phyloP scores from a whole-genome alignment of 2,113 vertebrate species.

The Seriola quinqueradiata region DNA sequence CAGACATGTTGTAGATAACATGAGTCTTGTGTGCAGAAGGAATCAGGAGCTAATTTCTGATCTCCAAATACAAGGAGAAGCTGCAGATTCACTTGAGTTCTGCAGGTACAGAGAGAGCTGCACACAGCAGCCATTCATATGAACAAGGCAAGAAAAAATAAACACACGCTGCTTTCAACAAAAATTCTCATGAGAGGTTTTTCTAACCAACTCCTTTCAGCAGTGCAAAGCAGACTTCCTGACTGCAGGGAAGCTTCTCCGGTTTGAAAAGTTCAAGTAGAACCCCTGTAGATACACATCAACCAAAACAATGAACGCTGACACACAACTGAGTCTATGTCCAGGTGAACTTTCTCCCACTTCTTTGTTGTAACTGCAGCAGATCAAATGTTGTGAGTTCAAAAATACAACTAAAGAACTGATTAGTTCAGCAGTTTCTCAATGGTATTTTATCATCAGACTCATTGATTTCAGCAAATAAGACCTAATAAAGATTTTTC shows the following conservation, averaged over 20 bases:
- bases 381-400: too few species aligned
- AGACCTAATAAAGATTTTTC: not conserved
- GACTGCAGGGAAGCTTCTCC: conserved; percentile 6
- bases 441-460: too few species aligned
- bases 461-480: not conserved
- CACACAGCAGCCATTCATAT: conserved; percentile 43
- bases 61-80: not conserved
- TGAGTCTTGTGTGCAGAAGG: not conserved
- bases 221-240: conserved; percentile 29
- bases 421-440: too few species aligned
- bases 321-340: not conserved
- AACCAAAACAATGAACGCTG: not conserved
- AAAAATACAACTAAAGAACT: too few species aligned
- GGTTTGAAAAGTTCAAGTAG: not conserved
- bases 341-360: not conserved
- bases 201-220: conserved; percentile 38
- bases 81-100: not conserved
- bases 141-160: conserved; percentile 25
- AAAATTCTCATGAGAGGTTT: conserved; percentile 25
- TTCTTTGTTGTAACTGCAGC: not conserved
- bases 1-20: not conserved
- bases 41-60: not conserved
- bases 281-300: not conserved
- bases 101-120: conserved; percentile 1
- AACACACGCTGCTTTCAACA: conserved; percentile 37